phyloP scores from a whole-genome alignment of 2,888 invertebrate species.

The Calameuta filiformis region DNA sequence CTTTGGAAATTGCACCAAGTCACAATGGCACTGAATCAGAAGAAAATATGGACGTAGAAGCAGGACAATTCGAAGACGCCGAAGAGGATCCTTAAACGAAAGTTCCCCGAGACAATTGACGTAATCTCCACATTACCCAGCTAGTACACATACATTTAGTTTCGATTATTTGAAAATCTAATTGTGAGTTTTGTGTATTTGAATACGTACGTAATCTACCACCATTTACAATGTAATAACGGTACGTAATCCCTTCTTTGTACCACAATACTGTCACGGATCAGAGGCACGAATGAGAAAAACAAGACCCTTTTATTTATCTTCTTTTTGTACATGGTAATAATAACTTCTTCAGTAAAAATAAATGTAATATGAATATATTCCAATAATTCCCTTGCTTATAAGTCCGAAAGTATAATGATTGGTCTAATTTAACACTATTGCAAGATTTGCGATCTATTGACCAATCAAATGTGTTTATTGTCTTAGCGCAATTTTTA shows the following conservation, averaged over 20 bases:
- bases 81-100: slow-evolving; percentile 66
- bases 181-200: too few species aligned
- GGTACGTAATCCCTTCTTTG: too few species aligned
- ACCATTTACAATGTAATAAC: too few species aligned
- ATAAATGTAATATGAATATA: slow-evolving; percentile 16
- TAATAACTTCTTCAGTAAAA: slow-evolving; percentile 57
- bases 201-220: too few species aligned
- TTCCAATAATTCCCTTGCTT: background rate
- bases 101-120: background rate
- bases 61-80: slow-evolving; percentile 72
- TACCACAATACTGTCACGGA: too few species aligned
- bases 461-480: too few species aligned
- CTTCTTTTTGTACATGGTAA: slow-evolving; percentile 63
- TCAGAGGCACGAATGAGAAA: too few species aligned
- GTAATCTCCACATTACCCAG: slow-evolving; percentile 34
- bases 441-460: too few species aligned
- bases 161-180: slow-evolving; percentile 22
- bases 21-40: slow-evolving; percentile 63
- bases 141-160: slow-evolving; percentile 53
- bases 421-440: too few species aligned
- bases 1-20: slow-evolving; percentile 54
- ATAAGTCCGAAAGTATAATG: too few species aligned
- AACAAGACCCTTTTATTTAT: slow-evolving; percentile 51
- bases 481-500: too few species aligned
- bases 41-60: slow-evolving; percentile 67